phyloP scores from a whole-genome alignment of 1,140 invertebrate genomes.

The Hesperophylax magnus region DNA sequence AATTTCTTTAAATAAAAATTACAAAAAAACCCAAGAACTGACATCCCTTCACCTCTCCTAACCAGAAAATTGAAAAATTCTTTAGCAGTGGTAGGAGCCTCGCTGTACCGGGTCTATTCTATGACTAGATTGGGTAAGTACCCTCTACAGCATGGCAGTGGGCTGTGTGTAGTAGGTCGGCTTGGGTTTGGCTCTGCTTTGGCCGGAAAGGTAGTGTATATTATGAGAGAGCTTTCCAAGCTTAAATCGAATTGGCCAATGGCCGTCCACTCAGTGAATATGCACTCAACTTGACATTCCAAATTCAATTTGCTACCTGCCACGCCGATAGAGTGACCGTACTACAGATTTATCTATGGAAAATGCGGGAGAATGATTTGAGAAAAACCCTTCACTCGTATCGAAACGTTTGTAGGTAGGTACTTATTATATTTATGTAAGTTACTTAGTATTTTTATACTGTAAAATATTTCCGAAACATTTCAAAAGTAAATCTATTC shows the following conservation, averaged over 20 bases:
- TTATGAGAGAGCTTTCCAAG: slow-evolving; percentile 50
- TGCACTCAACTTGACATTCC: slow-evolving; percentile 57
- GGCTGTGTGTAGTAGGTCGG: background rate
- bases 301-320: slow-evolving; percentile 57
- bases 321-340: slow-evolving; percentile 46
- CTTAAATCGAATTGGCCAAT: slow-evolving; percentile 55
- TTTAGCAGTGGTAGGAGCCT: too few species aligned
- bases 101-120: too few species aligned
- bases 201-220: slow-evolving; percentile 31
- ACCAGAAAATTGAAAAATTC: background rate
- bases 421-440: too few species aligned
- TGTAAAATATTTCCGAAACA: too few species aligned
- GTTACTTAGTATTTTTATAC: too few species aligned
- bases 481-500: too few species aligned
- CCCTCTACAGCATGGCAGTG: too few species aligned
- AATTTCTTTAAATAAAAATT: too few species aligned
- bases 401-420: too few species aligned
- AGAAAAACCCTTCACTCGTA: background rate
- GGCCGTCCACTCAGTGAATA: slow-evolving; percentile 54
- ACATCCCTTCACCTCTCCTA: background rate
- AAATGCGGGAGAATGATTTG: slow-evolving; percentile 32
- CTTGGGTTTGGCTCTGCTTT: background rate
- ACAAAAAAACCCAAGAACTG: background rate
- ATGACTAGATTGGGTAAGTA: too few species aligned
- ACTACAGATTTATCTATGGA: slow-evolving; percentile 35